Evolutionary conservation across 2,888 invertebrate genomes (phyloP), one percentile per base, ranked within the genome.

Genomic region (Drosophila kuntzei): DNA sequence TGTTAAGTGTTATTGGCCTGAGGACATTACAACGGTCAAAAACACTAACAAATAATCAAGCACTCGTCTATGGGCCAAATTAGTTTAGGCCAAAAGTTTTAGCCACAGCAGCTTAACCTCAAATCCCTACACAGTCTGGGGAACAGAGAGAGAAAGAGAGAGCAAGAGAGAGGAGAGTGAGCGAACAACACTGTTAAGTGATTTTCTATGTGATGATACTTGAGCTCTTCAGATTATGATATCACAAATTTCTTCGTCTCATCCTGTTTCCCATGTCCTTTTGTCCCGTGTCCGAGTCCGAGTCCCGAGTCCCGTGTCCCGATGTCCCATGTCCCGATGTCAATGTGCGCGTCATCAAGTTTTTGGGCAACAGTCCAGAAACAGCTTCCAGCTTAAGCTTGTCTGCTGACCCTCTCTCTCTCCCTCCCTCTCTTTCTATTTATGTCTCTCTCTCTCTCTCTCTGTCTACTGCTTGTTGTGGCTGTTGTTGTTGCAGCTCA

Each of bases 201-300:
- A 87, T 87, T 87, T 89, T 89, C 80, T 87, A 87, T 87, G 87
- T 87, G 86, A 89, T 89, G 89, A 85, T 85, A 86, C 84, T 85
- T 85, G 89, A 88, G 89, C 84, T 80, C 81, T 59, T 29, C 70
- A 81, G 85, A 85, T 85, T 85, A 85, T 85, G 81, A 85, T 85
- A 87, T 87, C 87, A 87, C 73, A 81, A 80, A 88, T 73, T 79
- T 34, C 54, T 47, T 27, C 63, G 18, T 32, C 55, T 55, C 46
- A 34, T 39, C 16, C 51, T 51, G 25, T 44, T 11, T 12, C 16
- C 22, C 22, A 18, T 53, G 51, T 51, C 25, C 16, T 12, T 29
- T 14, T 16, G 27, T 39, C 44, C 43, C 32, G 14, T 62, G 59
- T 76, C 54, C n/a, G n/a, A n/a, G n/a, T n/a, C 27, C 27, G 2